Evolutionary conservation across 2,888 invertebrate genomes (phyloP).

Genomic region (Coremacera marginata): DNA sequence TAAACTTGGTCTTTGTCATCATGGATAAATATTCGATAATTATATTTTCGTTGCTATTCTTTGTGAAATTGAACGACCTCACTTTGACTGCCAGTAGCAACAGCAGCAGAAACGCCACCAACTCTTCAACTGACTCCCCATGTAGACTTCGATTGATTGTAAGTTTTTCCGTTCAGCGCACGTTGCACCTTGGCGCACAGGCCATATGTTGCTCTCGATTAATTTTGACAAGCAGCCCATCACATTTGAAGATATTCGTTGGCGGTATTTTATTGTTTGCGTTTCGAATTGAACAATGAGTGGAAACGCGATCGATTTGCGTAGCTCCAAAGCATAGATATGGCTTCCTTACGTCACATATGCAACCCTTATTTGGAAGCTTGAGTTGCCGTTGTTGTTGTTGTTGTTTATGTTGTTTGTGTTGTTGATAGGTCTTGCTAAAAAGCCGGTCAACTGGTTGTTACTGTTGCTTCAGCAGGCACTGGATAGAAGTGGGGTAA

Average conservation of each 20-base stretch:
- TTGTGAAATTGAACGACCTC: conserved; percentile 33
- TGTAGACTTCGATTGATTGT: conserved; percentile 34
- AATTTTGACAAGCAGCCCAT: conserved; percentile 50
- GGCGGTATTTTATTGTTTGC: conserved; percentile 53
- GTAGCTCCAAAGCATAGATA: conserved; percentile 65
- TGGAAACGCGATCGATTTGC: conserved; percentile 65
- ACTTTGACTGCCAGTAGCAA: conserved; percentile 31
- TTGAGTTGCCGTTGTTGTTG: conserved; percentile 54
- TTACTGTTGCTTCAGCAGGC: conserved; percentile 16
- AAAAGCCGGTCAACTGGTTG: conserved; percentile 38
- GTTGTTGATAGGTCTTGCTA: conserved; percentile 18
- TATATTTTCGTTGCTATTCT: conserved; percentile 20
- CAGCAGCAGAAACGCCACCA: conserved; percentile 33
- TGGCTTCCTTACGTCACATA: conserved; percentile 68
- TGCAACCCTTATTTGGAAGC: conserved; percentile 70
- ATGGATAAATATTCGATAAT: not conserved
- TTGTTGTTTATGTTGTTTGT: conserved; percentile 3
- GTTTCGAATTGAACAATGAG: conserved; percentile 50
- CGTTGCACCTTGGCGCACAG: conserved; percentile 3
- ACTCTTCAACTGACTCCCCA: conserved; percentile 40
- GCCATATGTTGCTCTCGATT: conserved; percentile 52
- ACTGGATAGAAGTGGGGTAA: conserved; percentile 11
- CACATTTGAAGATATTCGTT: conserved; percentile 37
- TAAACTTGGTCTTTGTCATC: too few relatives aligned
- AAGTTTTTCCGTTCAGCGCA: conserved; percentile 10